A percentile compares a stretch with the other conserved stretches of the same genome.
These are phyloP conservation scores for Holothuria scabra DNA, from an alignment of 53 echinoderm and acorn worm species.

Conservation along the genomic window DNA sequence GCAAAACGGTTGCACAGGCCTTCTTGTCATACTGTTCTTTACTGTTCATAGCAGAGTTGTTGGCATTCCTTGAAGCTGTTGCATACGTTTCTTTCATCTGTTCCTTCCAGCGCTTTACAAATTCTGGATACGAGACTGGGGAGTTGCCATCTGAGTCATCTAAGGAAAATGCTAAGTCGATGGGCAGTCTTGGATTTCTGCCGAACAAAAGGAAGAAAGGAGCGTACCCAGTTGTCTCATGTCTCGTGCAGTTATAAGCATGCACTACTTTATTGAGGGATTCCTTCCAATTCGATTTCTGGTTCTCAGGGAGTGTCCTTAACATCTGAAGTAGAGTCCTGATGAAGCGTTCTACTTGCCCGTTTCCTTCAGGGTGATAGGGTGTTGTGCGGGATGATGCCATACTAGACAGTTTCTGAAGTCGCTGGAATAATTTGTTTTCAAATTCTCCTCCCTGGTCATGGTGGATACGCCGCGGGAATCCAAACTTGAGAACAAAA, in stretches of 20 bases:
- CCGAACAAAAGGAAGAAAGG: slow-evolving; percentile 52
- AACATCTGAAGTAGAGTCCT: slow-evolving; percentile 62
- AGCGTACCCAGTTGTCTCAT: slow-evolving; percentile 53
- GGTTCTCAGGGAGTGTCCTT: too few relatives aligned
- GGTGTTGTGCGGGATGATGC: slow-evolving; percentile 59
- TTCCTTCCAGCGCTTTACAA: slow-evolving; percentile 9
- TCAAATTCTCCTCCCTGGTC: not conserved
- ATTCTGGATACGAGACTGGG: not conserved
- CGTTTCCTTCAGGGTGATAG: too few relatives aligned
- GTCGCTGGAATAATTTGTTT: slow-evolving; percentile 52
- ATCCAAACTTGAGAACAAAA: too few relatives aligned
- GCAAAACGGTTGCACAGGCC: not conserved
- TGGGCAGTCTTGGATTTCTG: slow-evolving; percentile 28
- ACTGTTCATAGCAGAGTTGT: not conserved
- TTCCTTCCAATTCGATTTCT: too few relatives aligned
- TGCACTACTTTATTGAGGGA: slow-evolving; percentile 69
- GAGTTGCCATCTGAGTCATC: not conserved
- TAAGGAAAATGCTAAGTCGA: slow-evolving; percentile 46
- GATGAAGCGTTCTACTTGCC: slow-evolving; percentile 59
- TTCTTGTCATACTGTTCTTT: slow-evolving; percentile 37
- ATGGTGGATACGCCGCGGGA: too few relatives aligned
- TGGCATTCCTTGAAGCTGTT: not conserved
- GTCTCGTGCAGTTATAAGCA: slow-evolving; percentile 62
- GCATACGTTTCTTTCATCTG: slow-evolving; percentile 40
- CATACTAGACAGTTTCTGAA: slow-evolving; percentile 26